Percentiles rank a stretch among this genome's conserved stretches.
These are phyloP conservation scores for Dermatemys mawii DNA, from an alignment of 2,113 vertebrate species.

Conservation along the genomic window DNA sequence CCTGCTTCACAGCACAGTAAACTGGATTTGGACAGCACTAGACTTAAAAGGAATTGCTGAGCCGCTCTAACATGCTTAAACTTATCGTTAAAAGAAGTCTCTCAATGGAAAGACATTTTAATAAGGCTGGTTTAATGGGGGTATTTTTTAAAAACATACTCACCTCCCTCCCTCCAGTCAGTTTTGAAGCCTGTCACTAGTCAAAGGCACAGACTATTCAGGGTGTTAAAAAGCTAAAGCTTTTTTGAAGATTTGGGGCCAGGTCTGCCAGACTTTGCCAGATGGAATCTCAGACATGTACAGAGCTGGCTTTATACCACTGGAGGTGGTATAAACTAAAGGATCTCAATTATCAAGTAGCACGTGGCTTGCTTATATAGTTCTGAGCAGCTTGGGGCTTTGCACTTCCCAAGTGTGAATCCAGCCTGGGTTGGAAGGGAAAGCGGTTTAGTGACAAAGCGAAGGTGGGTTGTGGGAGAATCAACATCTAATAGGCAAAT, in stretches of 20 bases:
- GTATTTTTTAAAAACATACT: neutral
- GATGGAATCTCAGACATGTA: neutral
- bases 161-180: neutral
- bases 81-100: neutral
- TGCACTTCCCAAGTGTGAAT: neutral
- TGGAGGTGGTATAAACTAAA: no score
- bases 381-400: neutral
- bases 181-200: neutral
- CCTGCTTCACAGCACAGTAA: neutral
- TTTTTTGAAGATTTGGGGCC: neutral
- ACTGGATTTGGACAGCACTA: rapidly evolving
- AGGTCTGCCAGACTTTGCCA: neutral
- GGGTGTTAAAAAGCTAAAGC: neutral
- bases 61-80: neutral
- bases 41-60: neutral
- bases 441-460: neutral
- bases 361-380: neutral
- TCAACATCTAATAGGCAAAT: neutral
- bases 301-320: neutral
- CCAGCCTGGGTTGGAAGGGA: neutral
- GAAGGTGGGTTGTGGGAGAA: neutral
- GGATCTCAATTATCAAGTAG: neutral
- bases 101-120: neutral
- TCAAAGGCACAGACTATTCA: neutral
- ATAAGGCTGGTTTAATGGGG: neutral